These are phyloP conservation scores for Gavialis gangeticus DNA, from an alignment of 2,113 vertebrate species.

Conservation along the genomic window DNA sequence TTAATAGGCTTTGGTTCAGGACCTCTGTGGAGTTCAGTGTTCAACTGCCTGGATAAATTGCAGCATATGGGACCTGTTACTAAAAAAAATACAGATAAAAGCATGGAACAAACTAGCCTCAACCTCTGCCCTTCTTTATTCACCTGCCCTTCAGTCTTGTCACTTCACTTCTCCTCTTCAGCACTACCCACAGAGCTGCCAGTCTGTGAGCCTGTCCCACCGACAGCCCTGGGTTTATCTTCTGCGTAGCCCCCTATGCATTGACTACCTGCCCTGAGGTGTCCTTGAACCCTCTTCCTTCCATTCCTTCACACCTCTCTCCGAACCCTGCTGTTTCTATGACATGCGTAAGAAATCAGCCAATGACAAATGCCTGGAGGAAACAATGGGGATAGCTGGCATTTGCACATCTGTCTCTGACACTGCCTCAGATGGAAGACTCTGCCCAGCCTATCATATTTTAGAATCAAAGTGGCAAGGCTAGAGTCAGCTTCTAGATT, in stretches of 20 bases:
- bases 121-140: no score
- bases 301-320: background rate
- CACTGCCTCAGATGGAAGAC: no score
- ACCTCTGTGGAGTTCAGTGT: background rate
- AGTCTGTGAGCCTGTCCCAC: background rate
- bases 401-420: background rate
- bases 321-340: background rate
- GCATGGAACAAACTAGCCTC: background rate
- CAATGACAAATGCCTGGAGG: background rate
- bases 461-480: no score
- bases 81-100: background rate
- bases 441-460: no score
- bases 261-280: background rate
- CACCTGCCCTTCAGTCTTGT: background rate
- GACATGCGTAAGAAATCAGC: background rate
- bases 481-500: no score
- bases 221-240: background rate
- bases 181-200: background rate
- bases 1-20: background rate
- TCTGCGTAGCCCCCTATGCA: background rate
- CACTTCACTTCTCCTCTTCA: background rate
- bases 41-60: background rate
- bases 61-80: no score
- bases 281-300: no score
- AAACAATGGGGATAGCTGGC: background rate